A percentile compares a stretch with the other conserved stretches of the same genome.
phyloP scores from a whole-genome alignment of 1,140 invertebrate genomes.

The Neoseiulus cucumeris region DNA sequence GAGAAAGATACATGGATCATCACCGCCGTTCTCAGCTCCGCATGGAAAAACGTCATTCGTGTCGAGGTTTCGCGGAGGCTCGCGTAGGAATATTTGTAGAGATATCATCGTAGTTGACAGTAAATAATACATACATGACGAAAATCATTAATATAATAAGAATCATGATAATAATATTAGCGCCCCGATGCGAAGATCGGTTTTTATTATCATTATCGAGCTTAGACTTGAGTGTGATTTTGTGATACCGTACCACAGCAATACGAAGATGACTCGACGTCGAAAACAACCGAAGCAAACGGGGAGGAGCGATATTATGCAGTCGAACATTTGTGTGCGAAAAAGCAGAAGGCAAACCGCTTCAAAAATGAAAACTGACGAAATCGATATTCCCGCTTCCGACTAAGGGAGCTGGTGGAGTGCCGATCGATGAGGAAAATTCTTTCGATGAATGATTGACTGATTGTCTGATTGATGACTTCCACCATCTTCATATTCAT shows the following conservation, averaged over 20 bases:
- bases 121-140: not conserved
- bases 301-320: no score
- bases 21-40: not conserved
- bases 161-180: not conserved
- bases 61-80: not conserved
- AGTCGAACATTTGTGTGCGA: no score
- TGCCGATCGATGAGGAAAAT: no score
- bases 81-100: not conserved
- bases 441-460: no score
- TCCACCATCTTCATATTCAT: not conserved
- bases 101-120: not conserved
- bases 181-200: not conserved
- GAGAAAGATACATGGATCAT: not conserved
- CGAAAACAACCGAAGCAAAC: no score
- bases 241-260: conserved; percentile 8
- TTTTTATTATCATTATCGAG: not conserved
- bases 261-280: not conserved
- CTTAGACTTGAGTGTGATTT: conserved; percentile 10
- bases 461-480: no score
- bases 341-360: no score
- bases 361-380: no score
- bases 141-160: not conserved
- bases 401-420: no score
- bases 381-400: no score
- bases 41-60: not conserved